Evolutionary conservation across 1,140 invertebrate species (phyloP), one percentile per base, ranked within the genome.

Genomic region (Hyles vespertilio): DNA sequence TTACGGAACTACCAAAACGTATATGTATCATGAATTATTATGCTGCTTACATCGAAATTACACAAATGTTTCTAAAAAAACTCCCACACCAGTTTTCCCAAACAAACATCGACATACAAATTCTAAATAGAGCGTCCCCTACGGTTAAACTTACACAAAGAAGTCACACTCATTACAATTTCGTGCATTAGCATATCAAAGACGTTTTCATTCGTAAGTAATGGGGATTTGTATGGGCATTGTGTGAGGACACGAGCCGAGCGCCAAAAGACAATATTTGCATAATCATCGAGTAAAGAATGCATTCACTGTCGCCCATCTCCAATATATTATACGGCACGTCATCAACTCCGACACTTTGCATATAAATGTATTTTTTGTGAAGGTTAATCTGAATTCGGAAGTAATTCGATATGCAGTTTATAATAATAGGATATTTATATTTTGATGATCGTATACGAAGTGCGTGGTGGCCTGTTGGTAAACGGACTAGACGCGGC

Each of bases 201-300:
- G 46, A 51, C 11, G 50, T 64, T 68, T 71, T 61, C 63, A 57
- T 56, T 54, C 32, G 40, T 5, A 45, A 49, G n/a, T 54, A 56
- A 56, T 55, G 36, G 22, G 22, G 47, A 8, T 36, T 69, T 72
- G 73, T 68, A 62, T 53, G 68, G 67, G 67, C 63, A 66, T 58
- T 67, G 67, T 65, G 56, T 63, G 49, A 56, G 60, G 49, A 40
- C 55, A 58, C 63, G 51, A 67, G 63, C 65, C 54, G 61, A 43
- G 61, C 51, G 51, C 50, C 45, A 55, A 62, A 67, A 67, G 65
- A 67, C 61, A 65, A 62, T 74, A 82, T 81, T 82, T 81, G 74
- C 77, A 81, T 82, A 81, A 82, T 77, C 72, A 74, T 69, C 65
- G 47, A 64, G 58, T 61, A 69, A 53, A 60, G 57, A 59, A 61